These are phyloP conservation scores for Sipha maydis DNA, from an alignment of 2,888 invertebrate species.

Conservation along the genomic window DNA sequence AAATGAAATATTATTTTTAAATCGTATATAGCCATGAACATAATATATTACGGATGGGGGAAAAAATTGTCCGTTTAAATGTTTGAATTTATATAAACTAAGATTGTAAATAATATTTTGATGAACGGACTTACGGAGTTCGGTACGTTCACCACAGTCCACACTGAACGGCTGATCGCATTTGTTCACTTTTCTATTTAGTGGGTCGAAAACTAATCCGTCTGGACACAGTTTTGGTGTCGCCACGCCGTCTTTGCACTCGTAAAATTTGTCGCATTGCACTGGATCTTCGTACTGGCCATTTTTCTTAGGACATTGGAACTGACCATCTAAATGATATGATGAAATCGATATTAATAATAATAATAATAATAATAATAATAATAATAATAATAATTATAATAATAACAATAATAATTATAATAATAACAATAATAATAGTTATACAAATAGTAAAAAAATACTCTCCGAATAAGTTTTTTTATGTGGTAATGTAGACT, in stretches of 20 bases:
- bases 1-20: not conserved
- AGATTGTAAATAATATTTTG: no score
- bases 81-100: no score
- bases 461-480: not conserved
- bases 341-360: not conserved
- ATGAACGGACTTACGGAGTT: conserved; percentile 78
- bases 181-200: conserved; percentile 87
- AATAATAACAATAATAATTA: no score
- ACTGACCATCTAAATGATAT: conserved; percentile 66
- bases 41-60: not conserved
- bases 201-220: conserved; percentile 87
- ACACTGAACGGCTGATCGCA: conserved; percentile 94
- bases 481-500: not conserved
- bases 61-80: not conserved
- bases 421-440: no score
- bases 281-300: conserved; percentile 82
- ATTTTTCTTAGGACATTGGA: conserved; percentile 81
- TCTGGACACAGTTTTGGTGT: conserved; percentile 85
- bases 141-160: conserved; percentile 87
- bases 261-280: conserved; percentile 89
- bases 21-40: not conserved
- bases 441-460: not conserved
- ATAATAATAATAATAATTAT: not conserved
- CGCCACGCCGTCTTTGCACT: conserved; percentile 79
- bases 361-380: not conserved